These are phyloP conservation scores for Enteromius argenteus DNA, from an alignment of 2,797 vertebrate genomes.

Conservation along the genomic window DNA sequence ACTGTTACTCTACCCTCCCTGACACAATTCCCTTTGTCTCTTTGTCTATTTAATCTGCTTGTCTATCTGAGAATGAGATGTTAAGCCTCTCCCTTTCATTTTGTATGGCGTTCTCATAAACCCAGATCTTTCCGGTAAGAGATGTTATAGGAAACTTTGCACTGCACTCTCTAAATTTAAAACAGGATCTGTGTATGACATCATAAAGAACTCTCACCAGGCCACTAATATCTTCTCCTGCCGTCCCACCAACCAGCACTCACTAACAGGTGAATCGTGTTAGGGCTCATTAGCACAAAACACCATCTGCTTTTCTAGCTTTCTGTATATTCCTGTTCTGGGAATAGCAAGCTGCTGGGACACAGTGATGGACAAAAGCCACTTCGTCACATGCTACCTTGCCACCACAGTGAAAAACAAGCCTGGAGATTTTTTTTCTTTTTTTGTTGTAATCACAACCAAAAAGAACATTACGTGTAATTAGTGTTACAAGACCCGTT, in stretches of 20 bases:
- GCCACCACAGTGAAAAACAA: conserved; percentile 27
- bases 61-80: background rate
- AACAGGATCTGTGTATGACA: background rate
- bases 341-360: conserved; percentile 28
- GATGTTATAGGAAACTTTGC: conserved; percentile 22
- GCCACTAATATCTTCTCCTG: conserved; percentile 12
- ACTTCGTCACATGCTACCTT: background rate
- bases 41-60: conserved; percentile 20
- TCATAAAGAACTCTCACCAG: conserved; percentile 29
- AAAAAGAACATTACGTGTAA: conserved; percentile 57
- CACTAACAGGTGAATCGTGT: conserved; percentile 32
- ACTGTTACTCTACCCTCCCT: background rate
- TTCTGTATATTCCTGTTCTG: conserved; percentile 14
- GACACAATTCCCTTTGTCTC: conserved; percentile 16
- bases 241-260: conserved; percentile 14
- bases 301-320: conserved; percentile 36
- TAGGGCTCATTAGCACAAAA: conserved; percentile 15
- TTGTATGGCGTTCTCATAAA: background rate
- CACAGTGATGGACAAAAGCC: background rate
- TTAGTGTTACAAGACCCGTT: conserved; percentile 29
- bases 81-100: conserved; percentile 17
- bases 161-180: conserved; percentile 7
- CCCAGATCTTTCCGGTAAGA: background rate
- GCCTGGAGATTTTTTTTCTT: background rate
- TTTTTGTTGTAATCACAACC: conserved; percentile 43